phyloP scores from a whole-genome alignment of 2,888 invertebrate genomes.

The Xestia sexstrigata region DNA sequence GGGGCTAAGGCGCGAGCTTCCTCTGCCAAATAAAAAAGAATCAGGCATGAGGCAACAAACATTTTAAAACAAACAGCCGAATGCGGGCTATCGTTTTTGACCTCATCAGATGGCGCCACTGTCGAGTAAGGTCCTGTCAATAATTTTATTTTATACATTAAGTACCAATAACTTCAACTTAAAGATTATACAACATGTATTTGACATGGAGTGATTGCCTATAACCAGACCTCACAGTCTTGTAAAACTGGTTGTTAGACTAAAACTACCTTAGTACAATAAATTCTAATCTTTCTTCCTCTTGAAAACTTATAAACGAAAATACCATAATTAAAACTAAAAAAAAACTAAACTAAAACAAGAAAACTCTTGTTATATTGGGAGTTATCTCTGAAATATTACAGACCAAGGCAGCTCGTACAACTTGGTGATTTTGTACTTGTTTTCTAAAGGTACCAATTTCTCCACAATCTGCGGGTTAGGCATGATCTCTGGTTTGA shows the following conservation, averaged over 20 bases:
- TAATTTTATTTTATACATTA: too few relatives aligned
- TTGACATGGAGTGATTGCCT: background rate
- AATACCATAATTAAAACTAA: background rate
- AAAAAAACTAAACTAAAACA: background rate
- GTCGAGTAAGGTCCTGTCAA: too few relatives aligned
- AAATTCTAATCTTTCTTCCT: background rate
- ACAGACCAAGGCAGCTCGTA: slow-evolving; percentile 86
- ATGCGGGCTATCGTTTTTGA: too few relatives aligned
- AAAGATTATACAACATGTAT: too few relatives aligned
- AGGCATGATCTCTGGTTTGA: slow-evolving; percentile 69
- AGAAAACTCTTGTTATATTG: background rate
- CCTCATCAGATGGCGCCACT: too few relatives aligned
- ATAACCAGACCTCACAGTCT: background rate
- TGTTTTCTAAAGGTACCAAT: slow-evolving; percentile 74
- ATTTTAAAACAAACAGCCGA: too few relatives aligned
- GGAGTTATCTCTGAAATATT: slow-evolving; percentile 75
- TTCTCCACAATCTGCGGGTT: slow-evolving; percentile 52
- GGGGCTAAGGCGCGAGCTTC: too few relatives aligned
- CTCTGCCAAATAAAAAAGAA: too few relatives aligned
- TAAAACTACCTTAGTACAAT: background rate
- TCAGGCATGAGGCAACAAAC: too few relatives aligned
- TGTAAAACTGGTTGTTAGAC: background rate
- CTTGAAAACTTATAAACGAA: slow-evolving; percentile 4
- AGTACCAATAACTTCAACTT: too few relatives aligned
- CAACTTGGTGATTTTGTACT: slow-evolving; percentile 79